Percentiles rank a stretch among this genome's conserved stretches.
Conservation (phyloP, 1,140 invertebrate genomes). For the Eriocheir sinensis region DNA sequence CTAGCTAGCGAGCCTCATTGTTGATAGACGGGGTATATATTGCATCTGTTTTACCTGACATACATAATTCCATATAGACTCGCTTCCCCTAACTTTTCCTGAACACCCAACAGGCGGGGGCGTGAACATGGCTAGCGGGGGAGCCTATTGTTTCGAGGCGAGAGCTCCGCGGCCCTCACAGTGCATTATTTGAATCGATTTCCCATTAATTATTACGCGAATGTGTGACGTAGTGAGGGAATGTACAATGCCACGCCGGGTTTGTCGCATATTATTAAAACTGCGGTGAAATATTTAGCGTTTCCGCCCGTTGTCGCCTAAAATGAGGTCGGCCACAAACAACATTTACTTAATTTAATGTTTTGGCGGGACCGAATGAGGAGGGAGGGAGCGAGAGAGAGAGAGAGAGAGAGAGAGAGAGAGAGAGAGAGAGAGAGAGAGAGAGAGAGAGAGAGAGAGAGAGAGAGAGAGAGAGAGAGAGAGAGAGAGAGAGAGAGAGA, state of each 20-base stretch:
- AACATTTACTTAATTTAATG: background rate
- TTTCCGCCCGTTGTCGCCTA: background rate
- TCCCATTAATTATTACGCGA: background rate
- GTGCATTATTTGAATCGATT: background rate
- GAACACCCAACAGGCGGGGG: no score
- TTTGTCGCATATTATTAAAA: slow-evolving; percentile 16
- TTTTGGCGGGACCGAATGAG: no score
- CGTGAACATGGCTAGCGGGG: background rate
- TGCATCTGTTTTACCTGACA: no score
- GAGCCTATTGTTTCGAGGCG: background rate
- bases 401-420: no score
- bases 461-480: background rate
- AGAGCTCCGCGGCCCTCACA: background rate
- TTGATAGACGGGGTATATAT: no score
- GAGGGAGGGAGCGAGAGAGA: no score
- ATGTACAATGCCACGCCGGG: background rate
- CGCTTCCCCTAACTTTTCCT: background rate
- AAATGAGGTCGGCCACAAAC: background rate
- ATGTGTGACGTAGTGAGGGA: background rate
- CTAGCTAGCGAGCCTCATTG: no score
- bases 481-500: background rate
- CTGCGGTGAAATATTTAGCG: slow-evolving; percentile 23
- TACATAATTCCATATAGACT: no score
- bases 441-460: background rate
- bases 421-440: background rate